Evolutionary conservation across 2,797 vertebrate genomes (phyloP).

Genomic region (Balearica regulorum): DNA sequence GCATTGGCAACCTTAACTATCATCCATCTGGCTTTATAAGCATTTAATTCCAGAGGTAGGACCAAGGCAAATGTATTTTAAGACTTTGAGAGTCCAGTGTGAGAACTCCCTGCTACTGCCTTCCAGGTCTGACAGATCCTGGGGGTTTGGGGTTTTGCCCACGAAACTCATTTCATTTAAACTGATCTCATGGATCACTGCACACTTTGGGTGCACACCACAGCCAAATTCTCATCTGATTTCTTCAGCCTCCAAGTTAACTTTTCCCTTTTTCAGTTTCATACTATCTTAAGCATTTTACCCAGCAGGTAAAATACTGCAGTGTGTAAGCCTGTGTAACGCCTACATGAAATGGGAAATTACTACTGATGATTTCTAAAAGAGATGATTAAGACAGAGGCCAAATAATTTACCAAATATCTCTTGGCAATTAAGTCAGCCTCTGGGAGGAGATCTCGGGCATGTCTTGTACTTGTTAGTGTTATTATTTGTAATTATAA

Average conservation of each 20-base stretch:
- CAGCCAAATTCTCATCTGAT: not conserved
- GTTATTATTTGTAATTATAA: conserved; percentile 21
- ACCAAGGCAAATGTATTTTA: not conserved
- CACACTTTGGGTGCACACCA: not conserved
- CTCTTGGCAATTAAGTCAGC: not conserved
- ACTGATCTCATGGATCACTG: not conserved
- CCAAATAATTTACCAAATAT: not conserved
- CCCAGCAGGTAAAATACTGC: not conserved
- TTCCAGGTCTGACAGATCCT: not conserved
- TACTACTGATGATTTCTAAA: not conserved
- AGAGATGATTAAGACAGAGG: not conserved
- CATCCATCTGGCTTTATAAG: not conserved
- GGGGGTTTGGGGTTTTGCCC: not conserved
- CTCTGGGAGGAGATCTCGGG: conserved; percentile 16
- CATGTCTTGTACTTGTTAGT: conserved; percentile 1
- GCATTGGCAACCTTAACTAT: too few relatives aligned
- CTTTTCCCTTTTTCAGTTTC: not conserved
- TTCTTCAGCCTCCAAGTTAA: not conserved
- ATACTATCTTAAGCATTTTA: not conserved
- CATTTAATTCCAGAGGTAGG: not conserved
- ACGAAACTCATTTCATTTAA: not conserved
- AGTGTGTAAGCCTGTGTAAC: not conserved
- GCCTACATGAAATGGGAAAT: not conserved
- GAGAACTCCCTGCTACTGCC: not conserved
- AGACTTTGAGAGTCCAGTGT: not conserved